Conservation (phyloP, 2,888 invertebrate genomes). For the Psococerastis gibbosa region DNA sequence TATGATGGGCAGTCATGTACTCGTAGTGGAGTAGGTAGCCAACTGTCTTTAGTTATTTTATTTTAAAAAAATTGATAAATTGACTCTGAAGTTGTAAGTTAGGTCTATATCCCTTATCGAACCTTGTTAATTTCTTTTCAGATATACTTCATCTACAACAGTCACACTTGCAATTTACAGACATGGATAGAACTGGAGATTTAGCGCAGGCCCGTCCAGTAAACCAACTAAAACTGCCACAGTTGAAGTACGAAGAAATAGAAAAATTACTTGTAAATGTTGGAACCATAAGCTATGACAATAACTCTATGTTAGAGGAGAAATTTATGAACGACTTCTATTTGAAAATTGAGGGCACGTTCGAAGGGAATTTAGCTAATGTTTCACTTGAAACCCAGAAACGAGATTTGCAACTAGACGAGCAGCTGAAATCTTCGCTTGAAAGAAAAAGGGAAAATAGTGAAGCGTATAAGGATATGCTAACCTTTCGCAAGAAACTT, state of each 20-base stretch:
- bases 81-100: too few relatives aligned
- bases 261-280: slow-evolving; percentile 16
- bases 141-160: too few relatives aligned
- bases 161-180: too few relatives aligned
- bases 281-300: slow-evolving; percentile 22
- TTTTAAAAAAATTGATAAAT: too few relatives aligned
- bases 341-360: slow-evolving; percentile 39
- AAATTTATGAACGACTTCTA: slow-evolving; percentile 40
- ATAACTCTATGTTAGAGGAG: slow-evolving; percentile 31
- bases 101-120: too few relatives aligned
- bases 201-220: too few relatives aligned
- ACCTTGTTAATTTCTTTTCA: too few relatives aligned
- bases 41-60: too few relatives aligned
- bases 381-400: slow-evolving; percentile 18
- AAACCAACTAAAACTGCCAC: slow-evolving; percentile 12
- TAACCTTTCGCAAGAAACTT: slow-evolving; percentile 38
- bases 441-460: slow-evolving; percentile 24
- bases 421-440: slow-evolving; percentile 28
- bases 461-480: slow-evolving; percentile 34
- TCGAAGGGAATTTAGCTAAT: slow-evolving; percentile 33
- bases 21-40: too few relatives aligned
- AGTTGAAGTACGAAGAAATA: slow-evolving; percentile 22
- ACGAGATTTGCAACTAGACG: slow-evolving; percentile 26
- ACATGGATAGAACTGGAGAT: too few relatives aligned
- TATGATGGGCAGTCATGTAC: too few relatives aligned